phyloP scores from a whole-genome alignment of 1,140 invertebrate genomes.

The Fopius arisanus region DNA sequence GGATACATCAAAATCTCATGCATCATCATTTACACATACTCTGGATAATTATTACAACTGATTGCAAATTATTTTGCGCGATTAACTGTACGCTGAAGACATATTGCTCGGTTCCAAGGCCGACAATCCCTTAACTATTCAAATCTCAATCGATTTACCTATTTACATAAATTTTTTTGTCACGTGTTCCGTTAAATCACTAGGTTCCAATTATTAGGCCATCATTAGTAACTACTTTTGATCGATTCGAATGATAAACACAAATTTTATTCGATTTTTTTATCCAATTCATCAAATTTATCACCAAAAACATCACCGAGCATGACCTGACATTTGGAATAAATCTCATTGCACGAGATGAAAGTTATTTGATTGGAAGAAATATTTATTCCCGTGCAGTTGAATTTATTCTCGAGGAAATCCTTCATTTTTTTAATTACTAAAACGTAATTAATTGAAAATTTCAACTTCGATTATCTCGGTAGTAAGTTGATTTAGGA shows the following conservation, averaged over 20 bases:
- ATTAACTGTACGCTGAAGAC: conserved; percentile 5
- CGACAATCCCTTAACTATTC: neutral
- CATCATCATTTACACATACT: neutral
- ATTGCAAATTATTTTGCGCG: neutral
- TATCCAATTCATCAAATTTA: neutral
- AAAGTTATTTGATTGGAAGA: neutral
- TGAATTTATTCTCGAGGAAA: too few relatives aligned
- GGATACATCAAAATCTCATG: neutral
- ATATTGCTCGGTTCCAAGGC: neutral
- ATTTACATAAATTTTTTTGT: conserved; percentile 6
- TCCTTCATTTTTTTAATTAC: neutral
- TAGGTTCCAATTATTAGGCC: neutral
- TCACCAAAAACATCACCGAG: neutral
- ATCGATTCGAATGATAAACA: neutral
- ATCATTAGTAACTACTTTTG: neutral
- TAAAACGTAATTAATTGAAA: too few relatives aligned
- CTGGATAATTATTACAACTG: neutral
- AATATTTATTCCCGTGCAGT: too few relatives aligned
- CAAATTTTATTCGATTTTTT: neutral
- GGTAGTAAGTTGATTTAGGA: too few relatives aligned
- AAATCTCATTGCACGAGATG: neutral
- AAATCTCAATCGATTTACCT: neutral
- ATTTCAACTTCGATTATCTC: too few relatives aligned
- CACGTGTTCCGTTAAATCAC: neutral
- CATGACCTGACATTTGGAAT: neutral